These are phyloP conservation scores for Psittacus erithacus DNA, from an alignment of 2,113 vertebrate species.

Conservation along the genomic window DNA sequence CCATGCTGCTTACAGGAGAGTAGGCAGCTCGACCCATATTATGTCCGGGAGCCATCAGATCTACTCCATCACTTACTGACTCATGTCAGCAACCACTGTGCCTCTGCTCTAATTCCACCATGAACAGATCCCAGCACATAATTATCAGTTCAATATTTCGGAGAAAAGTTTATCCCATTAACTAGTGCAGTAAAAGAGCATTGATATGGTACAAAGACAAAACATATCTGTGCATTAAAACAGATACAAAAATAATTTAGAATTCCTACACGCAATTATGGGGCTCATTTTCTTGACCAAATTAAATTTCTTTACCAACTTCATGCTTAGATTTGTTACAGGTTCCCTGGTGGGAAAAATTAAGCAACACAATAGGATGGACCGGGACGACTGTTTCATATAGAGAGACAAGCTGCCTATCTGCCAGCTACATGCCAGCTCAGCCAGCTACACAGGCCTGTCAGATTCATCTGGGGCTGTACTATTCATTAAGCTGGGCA, in stretches of 20 bases:
- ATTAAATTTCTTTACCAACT: background rate
- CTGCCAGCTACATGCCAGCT: background rate
- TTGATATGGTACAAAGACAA: background rate
- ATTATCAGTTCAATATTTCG: background rate
- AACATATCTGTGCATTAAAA: background rate
- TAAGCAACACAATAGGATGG: background rate
- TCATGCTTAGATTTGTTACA: background rate
- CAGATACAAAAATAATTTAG: background rate
- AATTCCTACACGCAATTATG: background rate
- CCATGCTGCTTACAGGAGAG: background rate
- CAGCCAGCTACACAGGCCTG: background rate
- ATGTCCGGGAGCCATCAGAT: background rate
- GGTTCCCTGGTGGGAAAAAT: background rate
- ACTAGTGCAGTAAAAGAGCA: background rate
- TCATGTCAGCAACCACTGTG: accelerated
- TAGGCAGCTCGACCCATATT: background rate
- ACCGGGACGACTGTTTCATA: background rate
- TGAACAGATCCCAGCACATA: background rate
- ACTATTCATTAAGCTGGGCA: background rate
- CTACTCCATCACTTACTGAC: background rate
- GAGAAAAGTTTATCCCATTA: background rate
- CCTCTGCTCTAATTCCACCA: background rate
- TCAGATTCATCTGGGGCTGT: background rate
- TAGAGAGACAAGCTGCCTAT: background rate
- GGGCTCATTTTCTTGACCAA: background rate